Percentiles rank a stretch among this genome's conserved stretches.
Evolutionary conservation across 2,888 invertebrate genomes (phyloP).

Genomic region (Antheraea yamamai): DNA sequence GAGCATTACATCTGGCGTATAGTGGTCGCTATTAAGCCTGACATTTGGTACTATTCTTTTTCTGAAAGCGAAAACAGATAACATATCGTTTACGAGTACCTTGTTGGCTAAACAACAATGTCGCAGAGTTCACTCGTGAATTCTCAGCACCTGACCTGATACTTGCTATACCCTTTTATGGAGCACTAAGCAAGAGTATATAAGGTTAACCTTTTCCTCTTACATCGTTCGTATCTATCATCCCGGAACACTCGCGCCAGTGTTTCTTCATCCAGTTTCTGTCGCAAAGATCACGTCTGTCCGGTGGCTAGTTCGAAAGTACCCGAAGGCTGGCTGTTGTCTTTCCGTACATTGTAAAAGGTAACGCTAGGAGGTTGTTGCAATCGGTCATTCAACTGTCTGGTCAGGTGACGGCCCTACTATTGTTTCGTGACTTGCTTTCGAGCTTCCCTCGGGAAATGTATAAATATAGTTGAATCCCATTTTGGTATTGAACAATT

Average conservation of each 20-base stretch:
- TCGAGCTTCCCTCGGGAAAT: slow-evolving; percentile 26
- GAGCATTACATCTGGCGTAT: too few species aligned
- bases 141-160: slow-evolving; percentile 3
- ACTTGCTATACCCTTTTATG: slow-evolving; percentile 7
- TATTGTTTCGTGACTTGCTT: slow-evolving; percentile 29
- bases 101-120: not conserved
- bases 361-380: slow-evolving; percentile 29
- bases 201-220: slow-evolving; percentile 11
- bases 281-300: slow-evolving; percentile 27
- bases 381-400: slow-evolving; percentile 55
- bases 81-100: not conserved
- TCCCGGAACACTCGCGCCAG: slow-evolving; percentile 27
- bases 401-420: slow-evolving; percentile 31
- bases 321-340: slow-evolving; percentile 38
- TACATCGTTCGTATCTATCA: slow-evolving; percentile 8
- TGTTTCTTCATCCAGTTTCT: slow-evolving; percentile 31
- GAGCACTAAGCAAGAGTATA: slow-evolving; percentile 1
- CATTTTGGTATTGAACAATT: not conserved
- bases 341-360: slow-evolving; percentile 43
- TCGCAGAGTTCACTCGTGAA: slow-evolving; percentile 9
- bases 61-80: not conserved
- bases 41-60: not conserved
- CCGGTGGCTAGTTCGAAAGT: slow-evolving; percentile 42
- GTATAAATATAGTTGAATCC: not conserved
- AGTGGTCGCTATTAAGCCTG: too few species aligned